Base-by-base conservation (phyloP, 2,113 vertebrate species). In the Amblyopsis rosae region DNA sequence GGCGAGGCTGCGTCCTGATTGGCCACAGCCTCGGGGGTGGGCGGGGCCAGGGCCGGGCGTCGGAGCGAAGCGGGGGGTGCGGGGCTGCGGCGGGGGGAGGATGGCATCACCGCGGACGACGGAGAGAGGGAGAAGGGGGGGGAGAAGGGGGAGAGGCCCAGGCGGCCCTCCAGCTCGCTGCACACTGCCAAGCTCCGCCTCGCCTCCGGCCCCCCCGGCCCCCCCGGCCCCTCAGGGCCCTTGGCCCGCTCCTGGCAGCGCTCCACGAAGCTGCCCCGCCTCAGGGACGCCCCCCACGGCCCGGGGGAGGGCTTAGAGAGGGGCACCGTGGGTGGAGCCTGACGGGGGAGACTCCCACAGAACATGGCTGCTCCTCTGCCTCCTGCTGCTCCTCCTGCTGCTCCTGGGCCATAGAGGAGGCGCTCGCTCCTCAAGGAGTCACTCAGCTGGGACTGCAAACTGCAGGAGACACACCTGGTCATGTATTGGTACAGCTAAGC, bases 191-290 rank as follows among this genome's bases (percentile, higher is more conserved):
- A 59, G 67, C 89, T 87, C 19, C 92, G 81, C 17, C 91, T 82
- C 4, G 1, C 75, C 78, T 1, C 92, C 90, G 0, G 73, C 3
- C 19, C 84, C 88, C 1, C 69, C 3, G 4, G 70, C 67, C 0
- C 26, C 3, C 12, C 70, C 0, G 59, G 65, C 0, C 60, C 68
- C 47, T 94, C 94, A 0, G 91, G 89, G 26, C 79, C 87, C 26
- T 93, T 94, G 1, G 93, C 95, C 9, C 93, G 90, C 70, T 96
- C 95, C 75, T 96, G 94, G 72, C 95, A 96, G 46, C 95, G 93
- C 79, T 96, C 95, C 47, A 94, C 94, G 0, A 96, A 96, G 82
- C 92, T 95, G 15, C 95, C 95, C 51, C 90, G 79, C 0, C 85
- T 16, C 47, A n/a, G 69, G 70, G 0, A 63, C 75, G 26, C 77